A percentile compares a stretch with the other conserved stretches of the same genome.
phyloP scores from a whole-genome alignment of 2,113 vertebrate genomes.

The Phyllostomus discolor region DNA sequence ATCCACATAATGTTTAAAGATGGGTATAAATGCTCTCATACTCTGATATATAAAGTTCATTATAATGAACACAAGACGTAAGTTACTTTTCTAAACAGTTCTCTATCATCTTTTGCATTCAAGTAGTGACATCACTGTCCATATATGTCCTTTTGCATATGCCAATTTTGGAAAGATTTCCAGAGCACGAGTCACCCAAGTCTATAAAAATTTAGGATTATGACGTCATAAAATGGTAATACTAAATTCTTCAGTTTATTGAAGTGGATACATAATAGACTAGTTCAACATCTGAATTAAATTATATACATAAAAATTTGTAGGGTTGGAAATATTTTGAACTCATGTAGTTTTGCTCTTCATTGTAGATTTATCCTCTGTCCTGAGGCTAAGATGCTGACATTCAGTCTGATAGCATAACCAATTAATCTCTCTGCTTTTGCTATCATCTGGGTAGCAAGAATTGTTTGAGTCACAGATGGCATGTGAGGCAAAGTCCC shows the following conservation, averaged over 20 bases:
- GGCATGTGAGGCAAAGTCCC: neutral
- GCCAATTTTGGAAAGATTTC: slow-evolving; percentile 21
- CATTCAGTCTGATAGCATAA: slow-evolving; percentile 51
- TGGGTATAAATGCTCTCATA: slow-evolving; percentile 10
- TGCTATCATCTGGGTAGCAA: slow-evolving; percentile 34
- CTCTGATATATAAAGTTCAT: neutral
- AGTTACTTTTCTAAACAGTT: slow-evolving; percentile 17
- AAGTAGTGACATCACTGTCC: slow-evolving; percentile 12
- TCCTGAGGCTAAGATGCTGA: slow-evolving; percentile 32
- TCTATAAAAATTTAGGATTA: neutral
- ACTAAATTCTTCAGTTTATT: neutral
- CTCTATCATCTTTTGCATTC: neutral
- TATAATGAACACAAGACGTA: slow-evolving; percentile 3
- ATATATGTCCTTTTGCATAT: neutral
- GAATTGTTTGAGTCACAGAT: slow-evolving; percentile 16
- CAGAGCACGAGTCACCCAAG: neutral
- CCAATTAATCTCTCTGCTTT: slow-evolving; percentile 61
- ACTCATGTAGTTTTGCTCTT: neutral
- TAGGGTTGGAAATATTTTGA: neutral
- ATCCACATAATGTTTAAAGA: slow-evolving; percentile 24
- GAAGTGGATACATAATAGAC: neutral
- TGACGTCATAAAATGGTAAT: neutral
- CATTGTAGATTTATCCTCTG: neutral
- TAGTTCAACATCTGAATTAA: slow-evolving; percentile 52
- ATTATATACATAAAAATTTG: slow-evolving; percentile 25